Conservation (phyloP, 2,113 vertebrate genomes). For the Probosciger aterrimus region DNA sequence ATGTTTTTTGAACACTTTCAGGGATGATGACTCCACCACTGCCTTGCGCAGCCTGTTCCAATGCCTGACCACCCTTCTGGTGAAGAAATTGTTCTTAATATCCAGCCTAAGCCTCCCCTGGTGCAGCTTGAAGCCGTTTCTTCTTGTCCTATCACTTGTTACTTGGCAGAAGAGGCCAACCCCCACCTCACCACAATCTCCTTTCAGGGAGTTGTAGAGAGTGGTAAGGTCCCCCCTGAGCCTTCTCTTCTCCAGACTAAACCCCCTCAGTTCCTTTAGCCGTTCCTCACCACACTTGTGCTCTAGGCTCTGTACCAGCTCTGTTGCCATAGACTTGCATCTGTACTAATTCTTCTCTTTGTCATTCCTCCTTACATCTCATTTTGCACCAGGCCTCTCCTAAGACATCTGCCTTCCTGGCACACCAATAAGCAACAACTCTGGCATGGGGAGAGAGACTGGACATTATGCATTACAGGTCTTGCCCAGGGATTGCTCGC, state of each 20-base stretch:
- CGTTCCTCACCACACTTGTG: neutral
- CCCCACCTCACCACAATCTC: neutral
- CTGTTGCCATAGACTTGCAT: neutral
- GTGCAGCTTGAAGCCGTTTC: neutral
- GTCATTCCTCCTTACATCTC: neutral
- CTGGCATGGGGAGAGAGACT: neutral
- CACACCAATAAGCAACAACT: neutral
- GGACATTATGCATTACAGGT: neutral
- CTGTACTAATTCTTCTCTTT: neutral
- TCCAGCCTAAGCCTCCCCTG: neutral
- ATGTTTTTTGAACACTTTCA: neutral
- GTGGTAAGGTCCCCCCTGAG: neutral
- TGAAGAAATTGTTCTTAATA: neutral
- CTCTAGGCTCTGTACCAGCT: neutral
- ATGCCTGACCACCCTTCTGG: neutral
- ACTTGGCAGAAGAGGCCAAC: neutral
- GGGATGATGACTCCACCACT: neutral
- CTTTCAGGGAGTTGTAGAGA: neutral
- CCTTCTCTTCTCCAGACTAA: neutral
- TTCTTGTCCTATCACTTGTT: neutral
- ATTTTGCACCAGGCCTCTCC: neutral
- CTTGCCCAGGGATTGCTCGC: neutral
- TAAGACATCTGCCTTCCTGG: neutral
- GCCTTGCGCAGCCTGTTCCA: neutral
- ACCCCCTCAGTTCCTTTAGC: neutral